Evolutionary conservation across 2,113 vertebrate species (phyloP).

Genomic region (Urocolius indicus): DNA sequence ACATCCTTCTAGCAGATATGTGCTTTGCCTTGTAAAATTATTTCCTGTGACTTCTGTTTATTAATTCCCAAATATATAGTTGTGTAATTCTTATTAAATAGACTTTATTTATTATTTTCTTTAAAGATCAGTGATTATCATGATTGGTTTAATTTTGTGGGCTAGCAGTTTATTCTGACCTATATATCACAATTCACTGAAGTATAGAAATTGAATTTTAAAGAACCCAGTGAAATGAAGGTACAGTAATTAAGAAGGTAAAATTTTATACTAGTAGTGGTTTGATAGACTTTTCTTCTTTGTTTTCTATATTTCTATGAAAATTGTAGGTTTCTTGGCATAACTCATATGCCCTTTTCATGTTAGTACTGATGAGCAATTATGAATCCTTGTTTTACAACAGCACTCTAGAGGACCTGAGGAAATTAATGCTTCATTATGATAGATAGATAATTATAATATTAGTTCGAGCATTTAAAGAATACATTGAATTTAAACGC

Average conservation of each 20-base stretch:
- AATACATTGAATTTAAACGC: neutral
- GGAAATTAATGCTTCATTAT: conserved; percentile 29
- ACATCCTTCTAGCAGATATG: neutral
- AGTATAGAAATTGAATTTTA: neutral
- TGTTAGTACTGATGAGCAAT: neutral
- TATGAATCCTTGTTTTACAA: conserved; percentile 42
- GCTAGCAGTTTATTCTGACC: neutral
- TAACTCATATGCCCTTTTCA: neutral
- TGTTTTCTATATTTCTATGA: neutral
- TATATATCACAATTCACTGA: neutral
- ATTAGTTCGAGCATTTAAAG: neutral
- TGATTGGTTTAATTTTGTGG: neutral
- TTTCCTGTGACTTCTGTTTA: neutral
- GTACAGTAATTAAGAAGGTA: neutral
- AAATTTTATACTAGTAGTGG: neutral
- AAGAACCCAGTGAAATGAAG: neutral
- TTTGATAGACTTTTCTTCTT: neutral
- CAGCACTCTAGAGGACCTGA: neutral
- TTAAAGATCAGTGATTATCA: neutral
- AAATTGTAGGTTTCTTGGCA: neutral
- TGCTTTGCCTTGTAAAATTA: neutral
- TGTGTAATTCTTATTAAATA: neutral
- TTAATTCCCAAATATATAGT: neutral
- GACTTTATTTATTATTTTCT: neutral
- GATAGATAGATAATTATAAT: neutral